Evolutionary conservation across 2,113 vertebrate genomes (phyloP), one percentile per base, ranked within the genome.

Genomic region (Actenoides lindsayi): DNA sequence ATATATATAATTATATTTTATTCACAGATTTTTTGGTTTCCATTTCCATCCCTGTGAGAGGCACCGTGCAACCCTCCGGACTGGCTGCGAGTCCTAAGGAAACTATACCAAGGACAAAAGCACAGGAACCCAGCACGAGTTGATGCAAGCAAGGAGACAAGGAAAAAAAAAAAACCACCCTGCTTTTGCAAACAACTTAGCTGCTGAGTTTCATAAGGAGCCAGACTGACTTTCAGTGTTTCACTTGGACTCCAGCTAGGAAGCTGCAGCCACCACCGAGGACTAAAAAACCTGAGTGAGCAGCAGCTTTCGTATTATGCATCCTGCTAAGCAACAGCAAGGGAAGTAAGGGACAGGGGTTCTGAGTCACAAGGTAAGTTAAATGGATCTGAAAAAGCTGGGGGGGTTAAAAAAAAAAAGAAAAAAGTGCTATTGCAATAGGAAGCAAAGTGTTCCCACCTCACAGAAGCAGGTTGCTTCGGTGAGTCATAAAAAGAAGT

Each of bases 211-310:
- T 82, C 94, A 41, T 46, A 25, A 95, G 92, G 87, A 91, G 91
- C 71, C 63, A 10, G 85, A 19, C 54, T 57, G 78, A 77, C 41
- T 84, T 69, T 14, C 87, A 9, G 50, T 96, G 95, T 97, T 97
- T 95, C 91, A 20, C 89, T 97, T 97, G 96, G 97, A 96, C 60
- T 83, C 84, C 77, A 27, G 80, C 65, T 35, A 67, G 68, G 93
- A 46, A 95, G 78, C 76, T 69, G 91, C 90, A 79, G 88, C 94
- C 27, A 10, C 77, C 53, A 31, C 23, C 0, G 57, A 76, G 59
- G 41, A 8, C 48, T 51, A 8, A 77, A 74, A 51, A 39, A 28
- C 44, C 53, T 60, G 83, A 73, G 63, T 63, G 88, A 96, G 92
- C 35, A 4, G 94, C 65, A 86, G 83, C 89, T 81, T 70, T 87